Evolutionary conservation across 53 echinoderm and acorn worm genomes (phyloP), one percentile per base, ranked within the genome.

Genomic region (Astropecten irregularis): DNA sequence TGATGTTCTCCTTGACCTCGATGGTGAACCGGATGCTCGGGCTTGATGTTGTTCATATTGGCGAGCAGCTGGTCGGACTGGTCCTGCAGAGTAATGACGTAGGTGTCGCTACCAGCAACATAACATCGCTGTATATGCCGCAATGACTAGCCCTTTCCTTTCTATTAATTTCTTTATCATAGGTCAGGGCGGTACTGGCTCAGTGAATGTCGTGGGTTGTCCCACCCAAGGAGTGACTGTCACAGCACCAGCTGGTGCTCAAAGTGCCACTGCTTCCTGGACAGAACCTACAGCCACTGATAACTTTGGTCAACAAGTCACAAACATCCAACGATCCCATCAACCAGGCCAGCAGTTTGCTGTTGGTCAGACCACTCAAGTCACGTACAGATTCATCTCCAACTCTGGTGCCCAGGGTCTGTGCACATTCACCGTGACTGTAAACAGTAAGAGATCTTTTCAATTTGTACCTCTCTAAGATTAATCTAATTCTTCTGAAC

Each of bases 281-380:
- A 50, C 84, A 23, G 55, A 31, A 23, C 92, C 95, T 1, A 89
- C 84, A 16, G 95, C 95, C 11, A 83, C 71, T 14, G 95, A 92
- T 37, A 52, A 73, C 73, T 91, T 86, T 58, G 91, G 95, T 44
- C 48, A 63, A 37, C 25, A n/a, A 30, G 21, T 63, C 31, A 62
- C 8, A 28, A 47, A 47, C 32, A n/a, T 81, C 30, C 7, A 16
- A 42, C 44, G 20, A 15, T 83, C 86, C 3, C 21, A 68, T 22
- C 27, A 44, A 16, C 87, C 89, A 47, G 93, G 93, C 4, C 58
- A 84, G 18, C 32, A 35, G 18, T 89, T 93, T 36, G 52, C 60
- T 6, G 15, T 90, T n/a, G 87, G 82, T 8, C 65, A 57, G 15
- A 93, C 90, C 3, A n/a, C n/a, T n/a, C 40, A 69, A 21, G 90